phyloP scores from a whole-genome alignment of 1,140 invertebrate species.

The Chionoecetes opilio region DNA sequence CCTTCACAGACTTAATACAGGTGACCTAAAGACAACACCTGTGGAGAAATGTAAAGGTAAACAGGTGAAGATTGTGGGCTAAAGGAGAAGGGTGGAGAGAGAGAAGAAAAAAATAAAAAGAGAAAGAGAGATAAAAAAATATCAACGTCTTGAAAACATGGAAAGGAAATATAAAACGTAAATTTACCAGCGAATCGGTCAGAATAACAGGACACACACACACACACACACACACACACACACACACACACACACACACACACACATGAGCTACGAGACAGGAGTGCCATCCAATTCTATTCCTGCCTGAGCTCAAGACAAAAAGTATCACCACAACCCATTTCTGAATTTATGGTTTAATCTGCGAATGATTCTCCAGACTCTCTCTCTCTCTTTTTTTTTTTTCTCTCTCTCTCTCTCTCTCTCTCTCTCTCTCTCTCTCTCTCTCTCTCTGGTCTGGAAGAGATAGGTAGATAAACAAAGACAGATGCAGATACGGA shows the following conservation, averaged over 20 bases:
- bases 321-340: not conserved
- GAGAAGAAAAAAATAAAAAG: not conserved
- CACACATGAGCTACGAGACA: not conserved
- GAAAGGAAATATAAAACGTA: not conserved
- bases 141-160: not conserved
- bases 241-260: slow-evolving; percentile 27
- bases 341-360: not conserved
- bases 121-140: not conserved
- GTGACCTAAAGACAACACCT: too few species aligned
- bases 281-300: not conserved
- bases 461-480: not conserved
- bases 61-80: not conserved
- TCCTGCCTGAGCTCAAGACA: not conserved
- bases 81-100: not conserved
- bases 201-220: not conserved
- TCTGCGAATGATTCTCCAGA: not conserved
- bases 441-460: not conserved
- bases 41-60: not conserved
- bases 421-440: slow-evolving; percentile 27
- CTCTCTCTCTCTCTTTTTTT: not conserved
- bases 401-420: slow-evolving; percentile 9
- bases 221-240: slow-evolving; percentile 25
- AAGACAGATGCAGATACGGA: not conserved
- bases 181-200: not conserved
- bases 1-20: too few species aligned